Conservation (phyloP, 2,888 invertebrate species). For the Chrysopilus asiliformis region DNA sequence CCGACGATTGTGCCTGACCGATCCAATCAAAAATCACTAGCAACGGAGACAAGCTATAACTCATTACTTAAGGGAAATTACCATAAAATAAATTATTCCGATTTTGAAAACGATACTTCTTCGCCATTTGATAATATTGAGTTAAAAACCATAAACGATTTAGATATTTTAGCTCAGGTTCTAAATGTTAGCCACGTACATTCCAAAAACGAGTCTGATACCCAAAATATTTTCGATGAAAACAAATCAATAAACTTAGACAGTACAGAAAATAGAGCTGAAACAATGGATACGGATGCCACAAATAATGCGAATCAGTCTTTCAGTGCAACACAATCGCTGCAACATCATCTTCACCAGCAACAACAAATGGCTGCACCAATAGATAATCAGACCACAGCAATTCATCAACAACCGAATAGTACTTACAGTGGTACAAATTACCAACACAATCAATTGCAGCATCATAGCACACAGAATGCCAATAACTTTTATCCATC, state of each 20-base stretch:
- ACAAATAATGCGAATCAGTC: too few species aligned
- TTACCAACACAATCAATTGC: background rate
- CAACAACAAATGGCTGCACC: background rate
- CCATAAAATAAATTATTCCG: slow-evolving; percentile 43
- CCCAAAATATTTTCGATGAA: too few species aligned
- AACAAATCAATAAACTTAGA: background rate
- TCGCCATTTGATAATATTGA: slow-evolving; percentile 91
- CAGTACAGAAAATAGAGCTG: background rate
- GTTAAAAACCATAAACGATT: slow-evolving; percentile 81
- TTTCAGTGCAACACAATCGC: too few species aligned
- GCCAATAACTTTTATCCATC: background rate
- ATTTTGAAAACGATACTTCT: slow-evolving; percentile 84
- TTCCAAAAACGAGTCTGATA: too few species aligned
- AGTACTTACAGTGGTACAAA: slow-evolving; percentile 1
- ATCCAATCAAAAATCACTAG: slow-evolving; percentile 1
- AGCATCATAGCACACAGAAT: background rate
- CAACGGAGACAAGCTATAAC: slow-evolving; percentile 2
- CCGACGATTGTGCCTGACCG: slow-evolving; percentile 27
- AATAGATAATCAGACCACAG: background rate
- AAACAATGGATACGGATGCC: too few species aligned
- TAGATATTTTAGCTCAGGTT: slow-evolving; percentile 79
- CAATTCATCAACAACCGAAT: slow-evolving; percentile 20
- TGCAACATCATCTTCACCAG: background rate
- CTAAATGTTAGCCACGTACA: slow-evolving; percentile 35
- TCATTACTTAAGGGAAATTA: slow-evolving; percentile 10